Evolutionary conservation across 2,797 vertebrate species (phyloP).

Genomic region (Sebastes paucispinis): DNA sequence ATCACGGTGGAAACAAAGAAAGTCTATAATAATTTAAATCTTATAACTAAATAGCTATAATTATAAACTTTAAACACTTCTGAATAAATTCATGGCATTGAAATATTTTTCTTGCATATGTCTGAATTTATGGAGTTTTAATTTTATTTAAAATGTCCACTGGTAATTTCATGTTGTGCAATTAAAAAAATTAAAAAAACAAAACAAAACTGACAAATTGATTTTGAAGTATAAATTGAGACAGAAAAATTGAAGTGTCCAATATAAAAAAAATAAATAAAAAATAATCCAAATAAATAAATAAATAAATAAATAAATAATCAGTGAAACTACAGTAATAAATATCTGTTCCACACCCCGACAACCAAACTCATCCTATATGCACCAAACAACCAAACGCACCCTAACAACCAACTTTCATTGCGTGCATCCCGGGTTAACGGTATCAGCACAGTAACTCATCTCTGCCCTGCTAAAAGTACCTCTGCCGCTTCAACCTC

Average conservation of each 20-base stretch:
- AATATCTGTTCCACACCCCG: not conserved
- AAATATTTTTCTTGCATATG: no score
- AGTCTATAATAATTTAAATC: not conserved
- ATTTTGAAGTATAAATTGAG: no score
- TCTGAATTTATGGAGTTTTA: no score
- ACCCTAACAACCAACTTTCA: not conserved
- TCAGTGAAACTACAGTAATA: not conserved
- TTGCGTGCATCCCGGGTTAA: no score
- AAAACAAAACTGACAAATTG: no score
- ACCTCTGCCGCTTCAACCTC: not conserved
- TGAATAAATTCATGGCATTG: no score
- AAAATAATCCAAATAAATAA: not conserved
- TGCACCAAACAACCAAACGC: not conserved
- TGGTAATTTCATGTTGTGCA: no score
- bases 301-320: not conserved
- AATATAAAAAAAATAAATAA: no score
- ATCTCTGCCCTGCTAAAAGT: not conserved
- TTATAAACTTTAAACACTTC: no score
- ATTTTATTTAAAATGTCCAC: accelerated
- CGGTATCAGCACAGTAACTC: no score
- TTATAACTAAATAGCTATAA: not conserved
- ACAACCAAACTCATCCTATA: not conserved
- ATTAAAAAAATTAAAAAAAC: no score
- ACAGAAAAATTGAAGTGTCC: no score
- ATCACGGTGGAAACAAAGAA: not conserved